Evolutionary conservation across 2,113 vertebrate species (phyloP), one percentile per base, ranked within the genome.

Genomic region (Proteles cristata): DNA sequence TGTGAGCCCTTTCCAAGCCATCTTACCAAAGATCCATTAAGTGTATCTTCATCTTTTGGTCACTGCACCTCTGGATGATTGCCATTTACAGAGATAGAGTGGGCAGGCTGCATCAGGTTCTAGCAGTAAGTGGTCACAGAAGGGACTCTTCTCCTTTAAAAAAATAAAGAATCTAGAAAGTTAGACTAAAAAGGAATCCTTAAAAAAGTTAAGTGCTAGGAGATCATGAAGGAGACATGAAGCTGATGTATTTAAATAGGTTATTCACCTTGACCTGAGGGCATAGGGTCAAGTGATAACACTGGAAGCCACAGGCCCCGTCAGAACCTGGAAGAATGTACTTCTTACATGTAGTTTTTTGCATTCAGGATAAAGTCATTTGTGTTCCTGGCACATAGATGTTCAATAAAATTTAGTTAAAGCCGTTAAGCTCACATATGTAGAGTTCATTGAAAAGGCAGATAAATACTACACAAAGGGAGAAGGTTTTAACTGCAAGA

Each of bases 401-500:
- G 8, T 43, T 84, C 7, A 63, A 9, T 91, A 45, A 35, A 39
- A 55, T 55, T 55, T 31, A 76, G 28, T 14, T 66, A 61, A 48
- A 94, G n/a, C 7, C 86, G 33, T 84, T 14, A 3, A 0, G 4
- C 55, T 65, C 88, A 61, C 35, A 0, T 23, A 8, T 8, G 16
- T 23, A 50, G 43, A 50, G 23, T 85, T 88, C 97, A 61, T 69
- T 65, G 66, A 63, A 96, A 53, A 55, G 77, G 66, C 28, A 43
- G 63, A 14, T 84, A 86, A 77, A 21, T 55, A 10, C 68, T 69
- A 53, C 21, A 81, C 21, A 82, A 86, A 77, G 31, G 50, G 28
- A 71, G 33, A 66, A 35, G 43, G 21, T 50, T 90, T 63, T 73
- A 69, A 85, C 80, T 69, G 26, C 12, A 69, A 33, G 63, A 89